phyloP scores from a whole-genome alignment of 1,140 invertebrate genomes.

The Drosophila lacteicornis region DNA sequence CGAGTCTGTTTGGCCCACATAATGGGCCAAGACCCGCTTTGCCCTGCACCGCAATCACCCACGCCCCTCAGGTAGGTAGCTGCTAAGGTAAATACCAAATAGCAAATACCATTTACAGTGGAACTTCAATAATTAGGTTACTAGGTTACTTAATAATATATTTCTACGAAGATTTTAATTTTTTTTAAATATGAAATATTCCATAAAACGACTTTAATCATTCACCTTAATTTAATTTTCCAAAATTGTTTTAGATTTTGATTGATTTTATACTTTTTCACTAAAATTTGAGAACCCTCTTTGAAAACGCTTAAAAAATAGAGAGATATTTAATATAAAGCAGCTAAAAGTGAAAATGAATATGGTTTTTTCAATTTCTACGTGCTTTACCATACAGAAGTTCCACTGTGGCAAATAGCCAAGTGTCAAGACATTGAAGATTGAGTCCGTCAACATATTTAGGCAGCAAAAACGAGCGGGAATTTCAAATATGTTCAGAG shows the following conservation, averaged over 20 bases:
- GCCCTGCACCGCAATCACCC: conserved; percentile 12
- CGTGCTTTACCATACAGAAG: background rate
- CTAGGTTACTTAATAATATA: background rate
- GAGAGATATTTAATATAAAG: too few relatives aligned
- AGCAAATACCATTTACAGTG: conserved; percentile 17
- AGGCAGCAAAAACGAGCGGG: conserved; percentile 20
- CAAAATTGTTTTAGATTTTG: too few relatives aligned
- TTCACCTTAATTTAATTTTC: too few relatives aligned
- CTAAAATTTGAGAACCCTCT: too few relatives aligned
- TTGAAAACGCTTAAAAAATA: too few relatives aligned
- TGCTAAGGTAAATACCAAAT: conserved; percentile 27
- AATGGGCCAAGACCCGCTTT: conserved; percentile 23
- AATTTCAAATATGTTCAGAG: conserved; percentile 24
- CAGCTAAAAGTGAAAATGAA: too few relatives aligned
- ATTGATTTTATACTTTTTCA: too few relatives aligned
- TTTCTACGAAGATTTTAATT: background rate
- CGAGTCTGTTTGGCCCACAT: conserved; percentile 48
- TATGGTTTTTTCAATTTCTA: fast-evolving
- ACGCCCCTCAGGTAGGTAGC: conserved; percentile 42
- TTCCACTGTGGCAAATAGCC: conserved; percentile 8
- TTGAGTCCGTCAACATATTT: conserved; percentile 34
- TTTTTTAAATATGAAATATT: too few relatives aligned
- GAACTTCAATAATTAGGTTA: background rate
- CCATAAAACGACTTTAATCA: too few relatives aligned
- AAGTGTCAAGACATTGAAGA: conserved; percentile 30